Conservation (phyloP, 2,797 vertebrate genomes). For the Pseudochirops corinnae region DNA sequence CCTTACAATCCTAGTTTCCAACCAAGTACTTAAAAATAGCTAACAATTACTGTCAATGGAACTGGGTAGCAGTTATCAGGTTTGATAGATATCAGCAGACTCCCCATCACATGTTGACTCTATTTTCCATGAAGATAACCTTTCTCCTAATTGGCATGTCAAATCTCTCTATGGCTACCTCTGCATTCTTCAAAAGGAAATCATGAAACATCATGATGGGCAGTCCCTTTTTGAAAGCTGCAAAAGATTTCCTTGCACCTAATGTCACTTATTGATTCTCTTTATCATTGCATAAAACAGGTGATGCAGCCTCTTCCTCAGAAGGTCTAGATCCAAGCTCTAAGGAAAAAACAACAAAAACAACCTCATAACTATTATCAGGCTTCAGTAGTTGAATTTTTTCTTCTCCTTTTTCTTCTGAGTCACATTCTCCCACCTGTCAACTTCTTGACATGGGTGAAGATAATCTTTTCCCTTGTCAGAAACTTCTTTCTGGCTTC, state of each 20-base stretch:
- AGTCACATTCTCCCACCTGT: neutral
- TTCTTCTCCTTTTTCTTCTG: neutral
- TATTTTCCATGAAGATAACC: neutral
- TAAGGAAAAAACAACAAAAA: neutral
- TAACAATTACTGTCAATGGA: neutral
- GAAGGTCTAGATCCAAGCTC: neutral
- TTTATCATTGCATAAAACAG: neutral
- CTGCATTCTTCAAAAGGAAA: neutral
- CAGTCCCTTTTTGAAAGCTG: neutral
- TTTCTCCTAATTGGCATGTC: neutral
- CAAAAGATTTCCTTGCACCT: neutral
- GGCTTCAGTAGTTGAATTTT: neutral
- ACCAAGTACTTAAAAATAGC: neutral
- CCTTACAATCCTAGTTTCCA: neutral
- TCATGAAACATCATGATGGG: neutral
- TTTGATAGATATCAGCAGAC: neutral
- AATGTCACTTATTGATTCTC: neutral
- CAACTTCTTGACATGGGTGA: neutral
- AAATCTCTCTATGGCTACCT: neutral
- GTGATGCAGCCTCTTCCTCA: neutral
- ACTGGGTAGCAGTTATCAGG: neutral
- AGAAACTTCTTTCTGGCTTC: neutral
- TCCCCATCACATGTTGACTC: neutral
- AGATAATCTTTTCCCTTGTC: neutral
- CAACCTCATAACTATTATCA: neutral